Conservation (phyloP, 2,888 invertebrate species). For the Rugalucina vietnamica region DNA sequence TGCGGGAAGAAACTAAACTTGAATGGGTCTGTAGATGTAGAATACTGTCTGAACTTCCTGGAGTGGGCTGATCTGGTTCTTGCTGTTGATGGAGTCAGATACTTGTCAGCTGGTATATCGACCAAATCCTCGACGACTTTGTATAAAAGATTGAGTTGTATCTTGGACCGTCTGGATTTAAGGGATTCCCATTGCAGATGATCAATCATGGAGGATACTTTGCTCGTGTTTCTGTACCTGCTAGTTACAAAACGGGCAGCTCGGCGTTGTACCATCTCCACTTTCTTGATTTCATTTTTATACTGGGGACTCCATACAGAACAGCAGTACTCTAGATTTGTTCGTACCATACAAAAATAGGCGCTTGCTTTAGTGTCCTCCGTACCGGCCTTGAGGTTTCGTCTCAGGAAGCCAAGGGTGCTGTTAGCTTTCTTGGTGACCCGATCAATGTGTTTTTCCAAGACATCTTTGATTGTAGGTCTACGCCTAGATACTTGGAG, state of each 20-base stretch:
- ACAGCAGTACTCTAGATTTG: slow-evolving; percentile 5
- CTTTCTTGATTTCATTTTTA: neutral
- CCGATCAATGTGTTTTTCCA: slow-evolving; percentile 32
- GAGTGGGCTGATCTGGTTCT: neutral
- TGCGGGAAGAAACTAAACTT: neutral
- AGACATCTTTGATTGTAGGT: slow-evolving; percentile 15
- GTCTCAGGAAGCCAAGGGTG: slow-evolving; percentile 18
- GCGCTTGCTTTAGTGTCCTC: slow-evolving; percentile 19
- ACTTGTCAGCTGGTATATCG: neutral
- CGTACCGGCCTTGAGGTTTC: neutral
- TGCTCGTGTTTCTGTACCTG: slow-evolving; percentile 25
- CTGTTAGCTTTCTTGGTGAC: slow-evolving; percentile 27
- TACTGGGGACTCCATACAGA: slow-evolving; percentile 9
- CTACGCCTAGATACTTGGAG: slow-evolving; percentile 32
- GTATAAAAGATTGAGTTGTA: neutral
- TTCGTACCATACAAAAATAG: slow-evolving; percentile 13
- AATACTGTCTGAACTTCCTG: slow-evolving; percentile 6
- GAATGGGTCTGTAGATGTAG: neutral
- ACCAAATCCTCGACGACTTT: neutral
- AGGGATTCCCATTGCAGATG: slow-evolving; percentile 12
- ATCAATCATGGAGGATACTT: slow-evolving; percentile 15
- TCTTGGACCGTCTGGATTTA: neutral
- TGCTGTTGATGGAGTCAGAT: slow-evolving; percentile 4
- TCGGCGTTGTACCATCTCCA: slow-evolving; percentile 17
- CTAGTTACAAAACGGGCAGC: slow-evolving; percentile 22